Conservation (phyloP, 2,113 vertebrate genomes). For the Alexandromys fortis region DNA sequence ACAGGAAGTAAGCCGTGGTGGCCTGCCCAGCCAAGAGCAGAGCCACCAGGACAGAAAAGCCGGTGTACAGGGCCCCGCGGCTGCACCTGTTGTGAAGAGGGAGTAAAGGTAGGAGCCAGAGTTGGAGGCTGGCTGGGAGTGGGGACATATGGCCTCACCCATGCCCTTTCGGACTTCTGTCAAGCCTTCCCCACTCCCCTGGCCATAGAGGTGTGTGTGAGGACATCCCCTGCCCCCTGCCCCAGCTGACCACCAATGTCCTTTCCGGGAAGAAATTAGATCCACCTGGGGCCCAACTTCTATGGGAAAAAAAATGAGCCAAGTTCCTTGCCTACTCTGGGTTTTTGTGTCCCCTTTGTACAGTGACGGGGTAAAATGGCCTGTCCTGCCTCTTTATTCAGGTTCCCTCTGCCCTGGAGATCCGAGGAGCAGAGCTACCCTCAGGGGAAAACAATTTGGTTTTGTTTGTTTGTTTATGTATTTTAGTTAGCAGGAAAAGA, state of each 20-base stretch:
- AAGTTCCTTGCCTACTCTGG: background rate
- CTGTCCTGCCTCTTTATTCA: background rate
- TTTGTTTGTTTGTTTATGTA: background rate
- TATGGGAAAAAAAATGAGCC: background rate
- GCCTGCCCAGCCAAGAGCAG: conserved; percentile 94
- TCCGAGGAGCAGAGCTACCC: background rate
- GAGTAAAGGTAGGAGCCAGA: background rate
- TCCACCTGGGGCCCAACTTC: background rate
- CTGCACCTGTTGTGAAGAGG: conserved; percentile 76
- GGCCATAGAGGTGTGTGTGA: background rate
- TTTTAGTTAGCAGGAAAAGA: background rate
- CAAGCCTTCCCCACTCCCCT: background rate
- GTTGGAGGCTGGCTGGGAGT: background rate
- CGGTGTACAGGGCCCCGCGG: conserved; percentile 84
- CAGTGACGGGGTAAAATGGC: background rate
- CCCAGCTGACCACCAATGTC: background rate
- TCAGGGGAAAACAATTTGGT: background rate
- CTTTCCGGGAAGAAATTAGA: background rate
- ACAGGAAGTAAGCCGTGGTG: conserved; percentile 91
- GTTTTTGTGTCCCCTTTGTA: background rate
- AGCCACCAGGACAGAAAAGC: conserved; percentile 90
- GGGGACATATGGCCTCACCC: no score
- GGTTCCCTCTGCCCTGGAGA: background rate
- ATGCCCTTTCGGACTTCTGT: background rate
- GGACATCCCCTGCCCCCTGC: fast-evolving